Base-by-base conservation (phyloP, 1,140 invertebrate species). In the Manduca sexta region DNA sequence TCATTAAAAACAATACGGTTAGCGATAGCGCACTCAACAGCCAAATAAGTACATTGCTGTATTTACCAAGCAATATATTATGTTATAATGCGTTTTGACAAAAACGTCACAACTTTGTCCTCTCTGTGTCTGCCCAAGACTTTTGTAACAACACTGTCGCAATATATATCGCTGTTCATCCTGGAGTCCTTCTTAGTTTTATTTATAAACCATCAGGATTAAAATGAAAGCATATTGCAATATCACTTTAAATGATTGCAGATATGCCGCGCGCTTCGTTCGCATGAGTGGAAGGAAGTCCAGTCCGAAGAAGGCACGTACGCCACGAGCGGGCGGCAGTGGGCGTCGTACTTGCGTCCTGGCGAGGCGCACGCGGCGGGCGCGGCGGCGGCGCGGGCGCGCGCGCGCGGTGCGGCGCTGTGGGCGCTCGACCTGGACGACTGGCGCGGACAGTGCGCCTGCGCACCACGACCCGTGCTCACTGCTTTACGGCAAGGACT, bases 391-490 rank as follows among this genome's bases (percentile, higher is more conserved):
- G 88, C 85, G 33, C 77, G 86, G 2, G 65, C 90, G 35, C 86
- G 89, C 5, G 68, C 94, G 2, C 92, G 92, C 1, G 94, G 94
- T 2, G 92, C 91, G 1, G 94, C 94, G 88, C 87, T 95, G 13
- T 95, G 93, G 93, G 92, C 94, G 0, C 74, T 95, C 11, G 91
- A 93, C 67, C 75, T 94, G 47, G 94, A 95, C 61, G 94, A 95
- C 68, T 94, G 93, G 84, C 84, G 86, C 26, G 90, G 90, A 42
- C 70, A 68, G 6, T 94, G 92, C 64, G 88, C 88, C 2, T 93
- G 91, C 68, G 90, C 90, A 41, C 74, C 82, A 34, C 74, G 84
- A 64, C 88, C 89, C 0, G 60, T 91, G 2, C 69, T 91, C 3
- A 75, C 86, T n/a, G 89, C 89, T 1, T 64, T 91, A 12, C 88